Evolutionary conservation across 2,888 invertebrate genomes (phyloP).

Genomic region (Chrysotoxum bicinctum): DNA sequence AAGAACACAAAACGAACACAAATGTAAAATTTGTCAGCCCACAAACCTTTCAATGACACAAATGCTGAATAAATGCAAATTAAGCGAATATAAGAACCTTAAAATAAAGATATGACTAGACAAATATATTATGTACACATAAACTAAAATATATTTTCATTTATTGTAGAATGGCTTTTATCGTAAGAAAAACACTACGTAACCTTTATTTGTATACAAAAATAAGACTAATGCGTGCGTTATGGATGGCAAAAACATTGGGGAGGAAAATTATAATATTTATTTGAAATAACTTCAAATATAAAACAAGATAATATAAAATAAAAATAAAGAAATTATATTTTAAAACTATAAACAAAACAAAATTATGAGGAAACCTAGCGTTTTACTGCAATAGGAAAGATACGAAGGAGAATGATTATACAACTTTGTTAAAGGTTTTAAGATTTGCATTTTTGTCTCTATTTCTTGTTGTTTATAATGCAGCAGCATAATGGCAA

Average conservation of each 20-base stretch:
- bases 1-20: slow-evolving; percentile 4
- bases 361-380: slow-evolving; percentile 46
- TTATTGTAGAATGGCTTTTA: not conserved
- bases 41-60: slow-evolving; percentile 42
- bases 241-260: slow-evolving; percentile 40
- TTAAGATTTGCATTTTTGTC: slow-evolving; percentile 47
- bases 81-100: slow-evolving; percentile 29
- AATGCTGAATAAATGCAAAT: slow-evolving; percentile 44
- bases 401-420: slow-evolving; percentile 55
- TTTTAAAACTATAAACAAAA: slow-evolving; percentile 16
- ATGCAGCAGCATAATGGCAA: slow-evolving; percentile 25
- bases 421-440: slow-evolving; percentile 18
- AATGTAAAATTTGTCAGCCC: slow-evolving; percentile 14
- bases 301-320: slow-evolving; percentile 36
- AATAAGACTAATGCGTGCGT: slow-evolving; percentile 56
- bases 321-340: slow-evolving; percentile 24
- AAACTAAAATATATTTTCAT: slow-evolving; percentile 22
- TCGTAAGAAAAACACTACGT: slow-evolving; percentile 8
- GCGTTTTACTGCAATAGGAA: slow-evolving; percentile 67
- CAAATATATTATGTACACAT: slow-evolving; percentile 14
- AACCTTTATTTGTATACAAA: slow-evolving; percentile 7
- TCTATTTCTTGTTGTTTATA: slow-evolving; percentile 18
- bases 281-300: not conserved
- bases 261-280: slow-evolving; percentile 5
- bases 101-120: slow-evolving; percentile 4